Base-by-base conservation (phyloP, 2,113 vertebrate species). In the Argyrosomus japonicus region DNA sequence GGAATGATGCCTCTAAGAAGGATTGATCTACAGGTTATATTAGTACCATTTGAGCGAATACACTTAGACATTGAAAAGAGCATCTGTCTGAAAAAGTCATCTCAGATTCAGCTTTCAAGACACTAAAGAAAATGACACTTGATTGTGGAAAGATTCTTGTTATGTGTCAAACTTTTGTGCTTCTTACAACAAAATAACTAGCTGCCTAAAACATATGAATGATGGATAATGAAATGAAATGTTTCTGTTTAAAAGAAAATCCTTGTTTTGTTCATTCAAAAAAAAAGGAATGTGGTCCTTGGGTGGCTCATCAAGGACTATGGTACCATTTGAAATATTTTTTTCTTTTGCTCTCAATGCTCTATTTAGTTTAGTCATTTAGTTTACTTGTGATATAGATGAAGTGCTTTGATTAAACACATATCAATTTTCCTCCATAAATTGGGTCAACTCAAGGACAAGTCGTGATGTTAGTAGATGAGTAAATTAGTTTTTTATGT, bases 331-430 rank as follows among this genome's bases (percentile, higher is more conserved):
- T 54, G 5, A 62, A 53, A 68, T 54, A 51, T 13, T 1, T 12
- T 27, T 17, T 43, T 50, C 32, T 25, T 19, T 12, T 72, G 23
- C 21, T 65, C 10, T 25, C 2, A 29, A 29, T 14, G 53, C 14
- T 50, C 14, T 40, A 40, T 74, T 68, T 17, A 40, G 19, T 27
- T 32, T n/a, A n/a, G n/a, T 68, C 51, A 56, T 53, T 67, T 32
- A 48, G 15, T 60, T 70, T 70, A 13, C 60, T 57, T 29, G 43
- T 18, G 14, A 18, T 36, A 40, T 12, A n/a, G 18, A 51, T 23
- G 0, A 65, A 63, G 45, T 14, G 6, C 19, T 61, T 45, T 74
- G 25, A 63, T 81, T 43, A 54, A 57, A 68, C 57, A 76, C 27
- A 25, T 2, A 61, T 43, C 6, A 60, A 17, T 6, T 60, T 23